Percentiles rank a stretch among this genome's conserved stretches.
Conservation (phyloP, 2,888 invertebrate genomes). For the Cryptocheilus praepositus region DNA sequence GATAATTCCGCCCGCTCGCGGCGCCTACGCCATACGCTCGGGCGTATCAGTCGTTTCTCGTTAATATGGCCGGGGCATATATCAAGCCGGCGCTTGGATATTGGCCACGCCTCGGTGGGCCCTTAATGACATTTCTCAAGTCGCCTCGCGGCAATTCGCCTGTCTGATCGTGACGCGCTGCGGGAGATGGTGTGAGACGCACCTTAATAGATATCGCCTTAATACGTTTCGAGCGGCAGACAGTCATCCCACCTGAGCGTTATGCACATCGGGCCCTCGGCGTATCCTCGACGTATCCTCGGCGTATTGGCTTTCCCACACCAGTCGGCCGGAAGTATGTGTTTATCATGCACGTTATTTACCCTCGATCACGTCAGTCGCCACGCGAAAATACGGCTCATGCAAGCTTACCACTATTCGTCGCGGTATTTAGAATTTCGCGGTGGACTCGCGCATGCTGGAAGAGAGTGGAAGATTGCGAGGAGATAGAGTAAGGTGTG, state of each 20-base stretch:
- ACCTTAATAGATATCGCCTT: conserved; percentile 55
- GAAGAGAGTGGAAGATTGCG: too few relatives aligned
- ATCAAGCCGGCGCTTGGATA: conserved; percentile 40
- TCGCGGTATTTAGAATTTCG: too few relatives aligned
- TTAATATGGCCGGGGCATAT: conserved; percentile 24
- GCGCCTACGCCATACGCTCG: conserved; percentile 3
- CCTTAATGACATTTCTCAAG: conserved; percentile 63
- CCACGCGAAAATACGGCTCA: too few relatives aligned
- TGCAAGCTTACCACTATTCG: too few relatives aligned
- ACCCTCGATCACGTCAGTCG: too few relatives aligned
- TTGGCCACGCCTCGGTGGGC: conserved; percentile 59
- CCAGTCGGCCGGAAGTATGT: background rate
- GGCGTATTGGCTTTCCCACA: conserved; percentile 11
- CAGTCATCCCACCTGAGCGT: conserved; percentile 23
- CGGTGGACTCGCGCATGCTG: too few relatives aligned
- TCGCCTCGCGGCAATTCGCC: conserved; percentile 56
- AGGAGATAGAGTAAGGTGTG: too few relatives aligned
- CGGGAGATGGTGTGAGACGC: conserved; percentile 22
- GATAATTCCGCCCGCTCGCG: background rate
- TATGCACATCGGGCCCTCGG: conserved; percentile 10
- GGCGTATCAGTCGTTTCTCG: conserved; percentile 17
- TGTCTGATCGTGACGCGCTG: conserved; percentile 28
- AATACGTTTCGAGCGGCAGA: conserved; percentile 35
- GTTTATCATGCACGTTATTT: too few relatives aligned
- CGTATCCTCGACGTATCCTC: background rate